These are phyloP conservation scores for Hypselothyrea guttata DNA, from an alignment of 2,888 invertebrate genomes.

Conservation along the genomic window DNA sequence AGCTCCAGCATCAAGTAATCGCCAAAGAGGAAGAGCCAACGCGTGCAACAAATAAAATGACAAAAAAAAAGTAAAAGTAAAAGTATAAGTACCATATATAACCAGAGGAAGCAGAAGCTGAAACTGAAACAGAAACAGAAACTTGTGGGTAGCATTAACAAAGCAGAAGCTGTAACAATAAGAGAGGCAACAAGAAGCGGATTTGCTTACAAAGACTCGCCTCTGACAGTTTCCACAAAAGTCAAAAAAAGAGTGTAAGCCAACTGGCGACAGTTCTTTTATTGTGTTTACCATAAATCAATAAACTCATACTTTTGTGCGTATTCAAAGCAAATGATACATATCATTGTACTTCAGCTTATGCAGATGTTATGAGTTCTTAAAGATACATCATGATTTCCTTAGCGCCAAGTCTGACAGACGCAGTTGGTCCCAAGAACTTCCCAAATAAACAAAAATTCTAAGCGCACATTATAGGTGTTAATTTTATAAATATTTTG, in stretches of 20 bases:
- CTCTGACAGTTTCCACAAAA: constrained; percentile 9
- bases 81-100: too few relatives aligned
- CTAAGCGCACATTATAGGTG: too few relatives aligned
- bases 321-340: not conserved
- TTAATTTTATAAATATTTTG: too few relatives aligned
- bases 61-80: constrained; percentile 4
- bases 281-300: constrained; percentile 32
- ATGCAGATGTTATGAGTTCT: not conserved
- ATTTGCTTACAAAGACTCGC: constrained; percentile 15
- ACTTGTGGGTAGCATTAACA: constrained; percentile 15
- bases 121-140: not conserved
- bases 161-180: constrained; percentile 4
- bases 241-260: not conserved
- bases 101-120: constrained; percentile 5
- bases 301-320: constrained; percentile 3
- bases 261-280: constrained; percentile 6
- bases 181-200: not conserved
- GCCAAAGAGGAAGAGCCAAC: constrained; percentile 19
- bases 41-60: constrained; percentile 36
- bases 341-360: not conserved
- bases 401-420: not conserved
- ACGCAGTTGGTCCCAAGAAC: too few relatives aligned
- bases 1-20: constrained; percentile 48
- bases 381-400: not conserved
- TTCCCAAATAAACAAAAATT: too few relatives aligned